These are phyloP conservation scores for Ylistrum balloti DNA, from an alignment of 1,140 invertebrate species.

Conservation along the genomic window DNA sequence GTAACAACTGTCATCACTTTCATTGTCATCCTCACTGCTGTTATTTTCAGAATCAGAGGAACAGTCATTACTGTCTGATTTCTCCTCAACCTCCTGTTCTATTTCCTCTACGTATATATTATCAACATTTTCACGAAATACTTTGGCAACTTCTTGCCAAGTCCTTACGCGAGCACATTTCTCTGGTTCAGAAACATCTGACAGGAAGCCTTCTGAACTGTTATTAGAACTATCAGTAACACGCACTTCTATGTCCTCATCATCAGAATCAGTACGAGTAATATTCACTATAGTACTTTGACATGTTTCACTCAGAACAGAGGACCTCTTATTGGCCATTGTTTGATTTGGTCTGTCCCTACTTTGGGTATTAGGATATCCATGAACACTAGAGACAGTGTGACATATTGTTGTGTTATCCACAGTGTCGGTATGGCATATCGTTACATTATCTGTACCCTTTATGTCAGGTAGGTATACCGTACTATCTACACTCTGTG, in stretches of 20 bases:
- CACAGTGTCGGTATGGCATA: not conserved
- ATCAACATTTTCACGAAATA: slow-evolving; percentile 18
- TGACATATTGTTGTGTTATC: not conserved
- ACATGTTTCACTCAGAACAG: not conserved
- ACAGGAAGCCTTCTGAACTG: not conserved
- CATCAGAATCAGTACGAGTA: slow-evolving; percentile 6
- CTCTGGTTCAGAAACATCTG: slow-evolving; percentile 5
- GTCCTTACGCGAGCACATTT: slow-evolving; percentile 18
- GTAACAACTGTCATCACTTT: slow-evolving; percentile 9
- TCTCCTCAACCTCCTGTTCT: not conserved
- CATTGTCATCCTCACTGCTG: not conserved
- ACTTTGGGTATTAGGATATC: not conserved
- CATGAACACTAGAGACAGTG: not conserved
- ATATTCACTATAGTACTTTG: not conserved
- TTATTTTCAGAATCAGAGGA: not conserved
- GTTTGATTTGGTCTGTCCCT: not conserved
- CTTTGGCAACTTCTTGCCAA: slow-evolving; percentile 4
- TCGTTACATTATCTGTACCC: not conserved
- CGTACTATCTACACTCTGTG: not conserved
- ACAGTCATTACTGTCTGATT: not conserved
- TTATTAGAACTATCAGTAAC: not conserved
- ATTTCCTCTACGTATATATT: not conserved
- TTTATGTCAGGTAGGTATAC: not conserved
- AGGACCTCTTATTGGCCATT: not conserved
- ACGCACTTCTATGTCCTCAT: not conserved